Percentiles rank a stretch among this genome's conserved stretches.
Evolutionary conservation across 1,140 invertebrate species (phyloP).

Genomic region (Drosophila sp.): DNA sequence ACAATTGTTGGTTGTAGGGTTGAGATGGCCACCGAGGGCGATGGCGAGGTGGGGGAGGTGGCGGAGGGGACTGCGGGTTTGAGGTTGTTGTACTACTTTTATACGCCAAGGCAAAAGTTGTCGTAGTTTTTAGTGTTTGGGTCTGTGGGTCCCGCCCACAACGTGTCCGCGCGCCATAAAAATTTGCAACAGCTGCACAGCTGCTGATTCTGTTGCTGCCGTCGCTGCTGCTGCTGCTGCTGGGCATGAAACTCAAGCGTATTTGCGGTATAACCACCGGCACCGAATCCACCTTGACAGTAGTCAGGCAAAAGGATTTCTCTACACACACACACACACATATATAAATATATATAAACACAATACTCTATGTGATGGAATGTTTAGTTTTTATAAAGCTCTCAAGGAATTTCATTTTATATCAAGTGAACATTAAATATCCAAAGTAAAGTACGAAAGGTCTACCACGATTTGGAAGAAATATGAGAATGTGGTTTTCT

Average conservation of each 20-base stretch:
- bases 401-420: neutral
- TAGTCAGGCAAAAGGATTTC: conserved; percentile 75
- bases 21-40: conserved; percentile 8
- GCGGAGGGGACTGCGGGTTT: conserved; percentile 4
- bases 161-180: conserved; percentile 77
- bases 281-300: conserved; percentile 65
- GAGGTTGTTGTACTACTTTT: conserved; percentile 54
- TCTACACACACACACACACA: neutral
- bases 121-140: conserved; percentile 65
- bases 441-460: neutral
- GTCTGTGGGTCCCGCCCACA: conserved; percentile 51
- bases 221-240: conserved; percentile 10
- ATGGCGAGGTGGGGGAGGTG: neutral
- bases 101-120: conserved; percentile 78
- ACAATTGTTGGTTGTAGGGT: conserved; percentile 47
- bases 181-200: conserved; percentile 77
- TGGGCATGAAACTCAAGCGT: conserved; percentile 11
- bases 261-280: conserved; percentile 16
- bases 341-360: conserved; percentile 17
- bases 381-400: neutral
- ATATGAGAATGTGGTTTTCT: neutral
- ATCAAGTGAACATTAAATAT: neutral
- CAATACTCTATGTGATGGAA: conserved; percentile 7
- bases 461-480: neutral
- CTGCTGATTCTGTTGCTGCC: conserved; percentile 28